These are phyloP conservation scores for Pyrochroa serraticornis DNA, from an alignment of 2,888 invertebrate species.

Conservation along the genomic window DNA sequence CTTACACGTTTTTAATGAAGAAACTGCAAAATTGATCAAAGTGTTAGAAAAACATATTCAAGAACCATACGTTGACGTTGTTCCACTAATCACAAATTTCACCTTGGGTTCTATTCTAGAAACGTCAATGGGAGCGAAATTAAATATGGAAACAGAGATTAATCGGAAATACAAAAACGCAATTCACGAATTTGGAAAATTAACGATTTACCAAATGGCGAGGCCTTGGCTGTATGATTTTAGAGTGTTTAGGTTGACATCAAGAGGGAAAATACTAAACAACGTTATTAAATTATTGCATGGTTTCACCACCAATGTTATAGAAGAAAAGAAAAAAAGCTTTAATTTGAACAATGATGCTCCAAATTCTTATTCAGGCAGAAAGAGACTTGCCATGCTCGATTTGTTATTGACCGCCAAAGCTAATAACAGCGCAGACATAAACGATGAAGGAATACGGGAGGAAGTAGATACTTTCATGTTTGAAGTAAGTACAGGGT, in stretches of 20 bases:
- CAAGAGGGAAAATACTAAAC: conserved; percentile 15
- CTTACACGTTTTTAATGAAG: conserved; percentile 48
- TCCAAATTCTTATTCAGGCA: conserved; percentile 21
- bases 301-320: conserved; percentile 33
- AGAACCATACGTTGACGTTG: conserved; percentile 52
- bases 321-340: conserved; percentile 32
- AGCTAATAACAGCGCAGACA: conserved; percentile 54
- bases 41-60: conserved; percentile 40
- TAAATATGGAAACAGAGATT: neutral
- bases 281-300: conserved; percentile 30
- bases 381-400: conserved; percentile 63
- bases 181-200: conserved; percentile 3
- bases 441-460: conserved; percentile 62
- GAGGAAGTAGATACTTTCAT: conserved; percentile 69
- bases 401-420: conserved; percentile 63
- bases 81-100: conserved; percentile 59
- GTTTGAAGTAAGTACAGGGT: conserved; percentile 63
- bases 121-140: conserved; percentile 17
- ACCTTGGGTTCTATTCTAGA: conserved; percentile 57
- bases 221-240: conserved; percentile 9
- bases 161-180: conserved; percentile 13
- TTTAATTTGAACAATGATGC: neutral
- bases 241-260: conserved; percentile 2
- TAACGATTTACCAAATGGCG: neutral
- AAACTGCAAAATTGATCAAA: conserved; percentile 45